Evolutionary conservation across 2,113 vertebrate genomes (phyloP).

Genomic region (Rhizomys pruinosus): DNA sequence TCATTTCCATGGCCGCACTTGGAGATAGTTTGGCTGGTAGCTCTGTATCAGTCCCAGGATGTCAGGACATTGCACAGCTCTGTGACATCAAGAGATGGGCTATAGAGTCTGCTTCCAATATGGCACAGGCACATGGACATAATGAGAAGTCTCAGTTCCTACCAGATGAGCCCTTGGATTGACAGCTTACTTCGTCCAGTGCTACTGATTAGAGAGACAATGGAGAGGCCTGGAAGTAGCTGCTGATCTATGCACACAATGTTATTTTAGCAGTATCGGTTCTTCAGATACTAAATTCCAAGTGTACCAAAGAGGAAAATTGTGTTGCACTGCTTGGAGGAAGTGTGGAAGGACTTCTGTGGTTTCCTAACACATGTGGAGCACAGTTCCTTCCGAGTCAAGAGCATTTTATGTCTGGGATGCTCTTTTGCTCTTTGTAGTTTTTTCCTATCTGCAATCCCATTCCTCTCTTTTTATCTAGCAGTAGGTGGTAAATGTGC

Average conservation of each 20-base stretch:
- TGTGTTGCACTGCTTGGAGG: not conserved
- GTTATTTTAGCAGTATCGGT: not conserved
- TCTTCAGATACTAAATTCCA: not conserved
- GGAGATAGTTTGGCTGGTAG: not conserved
- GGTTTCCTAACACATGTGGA: not conserved
- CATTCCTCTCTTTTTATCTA: not conserved
- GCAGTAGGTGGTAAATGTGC: not conserved
- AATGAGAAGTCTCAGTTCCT: accelerated
- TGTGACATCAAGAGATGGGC: not conserved
- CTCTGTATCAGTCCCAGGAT: not conserved
- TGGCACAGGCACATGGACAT: not conserved
- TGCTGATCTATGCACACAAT: not conserved
- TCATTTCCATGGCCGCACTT: not conserved
- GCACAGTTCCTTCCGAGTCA: not conserved
- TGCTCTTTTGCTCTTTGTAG: not conserved
- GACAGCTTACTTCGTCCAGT: not conserved
- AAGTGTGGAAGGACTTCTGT: not conserved
- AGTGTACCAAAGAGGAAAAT: not conserved
- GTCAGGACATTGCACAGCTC: not conserved
- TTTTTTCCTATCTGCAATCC: not conserved
- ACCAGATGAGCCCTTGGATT: not conserved
- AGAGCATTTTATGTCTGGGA: not conserved
- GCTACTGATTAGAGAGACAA: not conserved
- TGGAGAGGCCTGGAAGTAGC: too few relatives aligned
- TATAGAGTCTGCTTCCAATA: not conserved